Evolutionary conservation across 2,888 invertebrate genomes (phyloP).

Genomic region (Drosophila mimetica): DNA sequence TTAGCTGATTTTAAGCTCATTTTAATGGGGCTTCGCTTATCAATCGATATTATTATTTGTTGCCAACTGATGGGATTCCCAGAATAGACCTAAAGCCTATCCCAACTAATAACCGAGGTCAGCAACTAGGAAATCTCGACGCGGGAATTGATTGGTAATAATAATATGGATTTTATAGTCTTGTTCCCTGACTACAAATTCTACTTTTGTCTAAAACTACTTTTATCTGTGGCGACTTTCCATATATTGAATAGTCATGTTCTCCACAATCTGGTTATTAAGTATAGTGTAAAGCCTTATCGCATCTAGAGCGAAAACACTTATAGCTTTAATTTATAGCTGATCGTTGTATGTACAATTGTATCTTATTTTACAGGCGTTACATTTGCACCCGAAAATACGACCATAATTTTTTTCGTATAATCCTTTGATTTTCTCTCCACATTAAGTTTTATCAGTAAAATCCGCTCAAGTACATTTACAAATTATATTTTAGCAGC

Average conservation of each 20-base stretch:
- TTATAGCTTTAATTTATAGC: not conserved
- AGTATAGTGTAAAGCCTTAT: not conserved
- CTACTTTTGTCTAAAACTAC: not conserved
- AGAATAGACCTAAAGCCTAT: no score
- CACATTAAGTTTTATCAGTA: not conserved
- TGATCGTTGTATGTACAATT: not conserved
- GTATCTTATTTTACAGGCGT: not conserved
- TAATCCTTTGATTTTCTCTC: not conserved
- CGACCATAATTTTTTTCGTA: not conserved
- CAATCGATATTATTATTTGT: no score
- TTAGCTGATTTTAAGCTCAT: no score
- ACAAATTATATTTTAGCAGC: slow-evolving; percentile 61
- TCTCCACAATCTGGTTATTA: not conserved
- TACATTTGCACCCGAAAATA: not conserved
- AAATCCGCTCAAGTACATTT: slow-evolving; percentile 12
- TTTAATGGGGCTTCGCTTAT: no score
- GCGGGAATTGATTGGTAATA: not conserved
- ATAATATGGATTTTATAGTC: not conserved
- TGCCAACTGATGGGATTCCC: no score
- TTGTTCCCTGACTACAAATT: not conserved
- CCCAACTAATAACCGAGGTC: not conserved
- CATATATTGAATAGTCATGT: no score
- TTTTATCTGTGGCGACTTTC: not conserved
- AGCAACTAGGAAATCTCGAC: not conserved
- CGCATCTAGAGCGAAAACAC: not conserved